Evolutionary conservation across 2,797 vertebrate genomes (phyloP), one percentile per base, ranked within the genome.

Genomic region (Myotis myotis): DNA sequence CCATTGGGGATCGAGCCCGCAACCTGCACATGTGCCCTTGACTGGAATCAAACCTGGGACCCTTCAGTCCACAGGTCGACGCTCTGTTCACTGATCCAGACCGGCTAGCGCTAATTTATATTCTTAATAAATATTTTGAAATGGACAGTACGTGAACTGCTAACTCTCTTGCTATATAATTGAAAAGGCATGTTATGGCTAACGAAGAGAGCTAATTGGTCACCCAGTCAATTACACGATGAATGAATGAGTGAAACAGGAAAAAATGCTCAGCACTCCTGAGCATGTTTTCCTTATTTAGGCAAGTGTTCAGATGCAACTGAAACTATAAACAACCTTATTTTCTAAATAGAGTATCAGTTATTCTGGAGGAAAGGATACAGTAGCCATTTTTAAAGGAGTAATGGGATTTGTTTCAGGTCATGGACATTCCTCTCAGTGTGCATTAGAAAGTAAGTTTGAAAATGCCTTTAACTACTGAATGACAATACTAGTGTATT

Each of bases 61-160:
- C 30, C 30, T 17, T 64, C 30, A 16, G 30, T 66, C 16, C 3
- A 3, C 30, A n/a, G 62, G 30, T 16, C 13, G 3, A 64, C 0
- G 2, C 6, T n/a, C 62, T 64, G 33, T 1, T 16, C n/a, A 66
- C 16, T 66, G 62, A 66, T 3, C 62, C 30, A 66, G 17, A 66
- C 30, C 8, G 30, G 30, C 6, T n/a, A 9, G 62, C 16, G 30
- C 62, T 41, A 36, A 86, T 30, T 53, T 75, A 33, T 55, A 74
- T 88, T 36, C 6, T 89, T 74, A 76, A 41, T 47, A 55, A 76
- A 74, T 7, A 78, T 74, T 84, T 94, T 47, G 51, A 87, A 74
- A 72, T 51, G 17, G 25, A 19, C 6, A 55, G 22, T 60, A 33
- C 4, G 8, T 57, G 25, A 75, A 60, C 41, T 81, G 19, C 3